These are phyloP conservation scores for Drosophila melanogaster DNA, from an alignment of 1,140 invertebrate species.

Conservation along the genomic window DNA sequence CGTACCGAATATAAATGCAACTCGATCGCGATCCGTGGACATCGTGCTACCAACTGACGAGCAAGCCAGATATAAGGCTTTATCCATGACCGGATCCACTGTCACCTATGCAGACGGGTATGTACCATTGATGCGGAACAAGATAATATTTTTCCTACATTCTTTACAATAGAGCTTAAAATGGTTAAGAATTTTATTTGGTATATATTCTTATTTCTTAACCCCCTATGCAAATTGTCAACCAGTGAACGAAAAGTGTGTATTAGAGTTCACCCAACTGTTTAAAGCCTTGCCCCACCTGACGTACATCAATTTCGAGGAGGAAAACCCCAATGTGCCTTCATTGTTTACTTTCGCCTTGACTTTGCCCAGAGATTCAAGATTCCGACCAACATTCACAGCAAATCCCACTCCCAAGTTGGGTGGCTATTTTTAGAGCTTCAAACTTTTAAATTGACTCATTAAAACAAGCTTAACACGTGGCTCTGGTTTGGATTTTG, in stretches of 20 bases:
- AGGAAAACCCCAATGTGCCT: background rate
- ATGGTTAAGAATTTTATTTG: background rate
- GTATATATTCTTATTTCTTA: no score
- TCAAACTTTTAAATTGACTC: slow-evolving; percentile 57
- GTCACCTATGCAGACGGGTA: slow-evolving; percentile 71
- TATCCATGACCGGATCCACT: slow-evolving; percentile 86
- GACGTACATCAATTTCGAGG: background rate
- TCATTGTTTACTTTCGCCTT: slow-evolving; percentile 34
- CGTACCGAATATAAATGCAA: slow-evolving; percentile 88
- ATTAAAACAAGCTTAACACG: slow-evolving; percentile 62
- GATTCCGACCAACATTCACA: background rate
- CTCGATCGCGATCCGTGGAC: slow-evolving; percentile 95
- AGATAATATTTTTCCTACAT: background rate
- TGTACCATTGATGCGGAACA: slow-evolving; percentile 23
- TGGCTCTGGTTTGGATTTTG: slow-evolving; percentile 27
- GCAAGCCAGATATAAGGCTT: slow-evolving; percentile 92
- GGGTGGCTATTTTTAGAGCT: slow-evolving; percentile 32
- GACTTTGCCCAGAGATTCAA: background rate
- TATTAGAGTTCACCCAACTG: background rate
- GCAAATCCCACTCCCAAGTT: slow-evolving; percentile 1
- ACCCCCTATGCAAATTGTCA: background rate
- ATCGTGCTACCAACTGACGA: slow-evolving; percentile 95
- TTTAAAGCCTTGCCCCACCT: background rate
- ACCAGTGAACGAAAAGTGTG: background rate
- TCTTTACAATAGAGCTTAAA: background rate